Base-by-base conservation (phyloP, 2,797 vertebrate species). In the Xenops minutus region DNA sequence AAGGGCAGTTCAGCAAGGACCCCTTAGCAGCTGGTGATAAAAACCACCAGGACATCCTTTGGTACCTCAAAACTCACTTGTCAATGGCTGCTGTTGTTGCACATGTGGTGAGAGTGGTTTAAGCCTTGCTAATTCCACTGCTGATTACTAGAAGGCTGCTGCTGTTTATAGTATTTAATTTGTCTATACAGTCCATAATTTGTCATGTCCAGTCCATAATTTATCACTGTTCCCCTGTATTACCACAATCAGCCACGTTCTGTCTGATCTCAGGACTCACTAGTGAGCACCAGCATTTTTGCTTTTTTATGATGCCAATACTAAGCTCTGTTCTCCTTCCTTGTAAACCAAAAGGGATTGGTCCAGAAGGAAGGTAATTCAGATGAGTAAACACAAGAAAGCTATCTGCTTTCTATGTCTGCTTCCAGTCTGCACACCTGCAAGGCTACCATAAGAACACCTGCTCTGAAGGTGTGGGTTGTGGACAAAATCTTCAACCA, bases 161-260 rank as follows among this genome's bases (percentile, higher is more conserved):
- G 17, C 39, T n/a, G 12, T 27, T 58, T 27, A 2, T 7, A 21
- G n/a, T 14, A 3, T 6, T 12, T 36, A 6, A 11, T 1, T 61
- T 43, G 30, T 7, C 63, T 19, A 11, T 32, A 14, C 32, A 39
- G 29, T 22, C 36, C 77, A 13, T 24, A 43, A n/a, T 23, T 54
- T 39, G 32, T 43, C 30, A 21, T n/a, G 5, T 30, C 26, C 26
- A 36, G n/a, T 16, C 39, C 52, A 17, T 21, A 41, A 44, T 19
- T 74, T 44, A 36, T 12, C 49, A 12, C 36, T 21, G 59, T 61
- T 49, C 24, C 24, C 56, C 39, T 34, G 15, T 1, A n/a, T 43
- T 37, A 80, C 39, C 74, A 17, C 14, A 2, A 11, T 54, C 64
- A 43, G 23, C 17, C 37, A 44, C 19, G 0, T n/a, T 75, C 49